phyloP scores from a whole-genome alignment of 1,140 invertebrate species.

The honey bee (Apis mellifera) region DNA sequence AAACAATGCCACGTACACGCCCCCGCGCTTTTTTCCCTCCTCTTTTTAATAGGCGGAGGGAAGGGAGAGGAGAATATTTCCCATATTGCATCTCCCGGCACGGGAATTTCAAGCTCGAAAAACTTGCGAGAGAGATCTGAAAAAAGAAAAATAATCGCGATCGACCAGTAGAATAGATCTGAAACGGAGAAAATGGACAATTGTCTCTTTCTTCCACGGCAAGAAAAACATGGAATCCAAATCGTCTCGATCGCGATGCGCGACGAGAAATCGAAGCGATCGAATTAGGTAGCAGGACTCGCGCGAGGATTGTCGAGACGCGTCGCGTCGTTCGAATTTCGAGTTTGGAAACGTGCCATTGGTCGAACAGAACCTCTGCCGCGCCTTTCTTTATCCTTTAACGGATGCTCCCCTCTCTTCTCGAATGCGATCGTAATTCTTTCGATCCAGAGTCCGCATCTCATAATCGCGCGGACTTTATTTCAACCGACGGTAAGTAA shows the following conservation, averaged over 20 bases:
- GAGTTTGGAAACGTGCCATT: too few species aligned
- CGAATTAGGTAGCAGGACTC: too few species aligned
- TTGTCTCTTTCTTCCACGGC: too few species aligned
- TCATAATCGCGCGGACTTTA: conserved; percentile 36
- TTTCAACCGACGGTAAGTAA: not conserved
- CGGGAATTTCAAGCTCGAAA: not conserved
- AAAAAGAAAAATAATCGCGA: not conserved
- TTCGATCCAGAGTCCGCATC: not conserved
- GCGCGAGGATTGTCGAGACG: too few species aligned
- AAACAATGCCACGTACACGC: not conserved
- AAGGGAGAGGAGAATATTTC: not conserved
- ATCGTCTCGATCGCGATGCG: too few species aligned
- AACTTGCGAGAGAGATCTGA: not conserved
- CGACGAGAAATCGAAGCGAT: not conserved
- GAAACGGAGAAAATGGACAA: too few species aligned
- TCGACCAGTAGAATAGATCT: not conserved
- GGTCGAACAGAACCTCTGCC: too few species aligned
- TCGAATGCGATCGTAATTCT: conserved; percentile 16
- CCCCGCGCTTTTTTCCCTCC: not conserved
- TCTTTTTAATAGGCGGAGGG: not conserved
- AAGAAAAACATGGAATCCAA: not conserved
- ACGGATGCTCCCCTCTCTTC: not conserved
- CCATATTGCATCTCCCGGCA: not conserved
- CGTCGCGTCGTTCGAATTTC: too few species aligned
- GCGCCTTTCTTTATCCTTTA: conserved; percentile 6